These are phyloP conservation scores for Calypte anna DNA, from an alignment of 2,113 vertebrate species.

Conservation along the genomic window DNA sequence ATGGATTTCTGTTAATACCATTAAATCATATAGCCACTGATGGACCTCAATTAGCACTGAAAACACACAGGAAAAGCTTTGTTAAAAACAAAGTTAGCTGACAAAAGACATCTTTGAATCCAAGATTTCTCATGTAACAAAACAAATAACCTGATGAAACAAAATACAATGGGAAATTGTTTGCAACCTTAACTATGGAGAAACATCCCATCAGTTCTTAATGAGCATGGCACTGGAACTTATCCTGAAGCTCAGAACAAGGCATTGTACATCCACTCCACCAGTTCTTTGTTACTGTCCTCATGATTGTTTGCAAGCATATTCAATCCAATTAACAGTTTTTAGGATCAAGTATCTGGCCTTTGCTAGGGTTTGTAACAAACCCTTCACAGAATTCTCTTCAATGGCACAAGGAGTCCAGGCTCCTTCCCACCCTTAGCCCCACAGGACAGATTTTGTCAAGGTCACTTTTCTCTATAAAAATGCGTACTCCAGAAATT, in stretches of 20 bases:
- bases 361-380: not conserved
- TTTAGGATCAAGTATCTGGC: slow-evolving; percentile 25
- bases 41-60: slow-evolving; percentile 52
- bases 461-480: not conserved
- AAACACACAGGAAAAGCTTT: slow-evolving; percentile 52
- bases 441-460: slow-evolving; percentile 6
- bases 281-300: slow-evolving; percentile 37
- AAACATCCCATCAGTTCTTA: slow-evolving; percentile 13
- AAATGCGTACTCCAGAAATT: not conserved
- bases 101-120: slow-evolving; percentile 20
- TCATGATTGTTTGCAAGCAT: slow-evolving; percentile 26
- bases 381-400: not conserved
- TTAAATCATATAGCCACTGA: slow-evolving; percentile 63
- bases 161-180: slow-evolving; percentile 16
- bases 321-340: slow-evolving; percentile 54
- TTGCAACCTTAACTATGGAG: not conserved
- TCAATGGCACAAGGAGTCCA: not conserved
- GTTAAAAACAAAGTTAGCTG: slow-evolving; percentile 45
- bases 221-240: slow-evolving; percentile 22
- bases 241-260: slow-evolving; percentile 4
- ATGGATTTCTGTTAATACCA: slow-evolving; percentile 52
- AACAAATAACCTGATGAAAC: slow-evolving; percentile 50
- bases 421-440: not conserved
- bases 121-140: slow-evolving; percentile 23
- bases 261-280: not conserved